phyloP scores from a whole-genome alignment of 2,113 vertebrate genomes.

The Rattus norvegicus region DNA sequence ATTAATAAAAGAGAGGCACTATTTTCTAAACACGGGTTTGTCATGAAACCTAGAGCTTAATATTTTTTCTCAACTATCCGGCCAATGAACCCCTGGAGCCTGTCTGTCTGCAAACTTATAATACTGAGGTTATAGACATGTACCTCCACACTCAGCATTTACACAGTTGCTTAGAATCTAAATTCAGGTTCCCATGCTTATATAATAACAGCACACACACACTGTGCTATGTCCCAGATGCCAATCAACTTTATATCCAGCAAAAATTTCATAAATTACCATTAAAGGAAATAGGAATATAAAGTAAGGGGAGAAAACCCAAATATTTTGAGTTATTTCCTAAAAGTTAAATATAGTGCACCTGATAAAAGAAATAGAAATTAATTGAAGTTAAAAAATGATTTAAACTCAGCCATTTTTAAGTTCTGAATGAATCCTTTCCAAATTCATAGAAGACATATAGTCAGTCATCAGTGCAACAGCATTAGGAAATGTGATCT shows the following conservation, averaged over 20 bases:
- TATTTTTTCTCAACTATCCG: not conserved
- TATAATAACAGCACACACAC: not conserved
- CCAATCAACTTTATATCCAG: not conserved
- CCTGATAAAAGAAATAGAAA: not conserved
- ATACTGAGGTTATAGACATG: not conserved
- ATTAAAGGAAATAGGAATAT: not conserved
- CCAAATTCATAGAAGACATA: not conserved
- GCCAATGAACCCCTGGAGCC: too few species aligned
- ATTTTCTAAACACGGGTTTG: too few species aligned
- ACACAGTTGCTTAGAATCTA: not conserved
- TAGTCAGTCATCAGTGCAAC: not conserved
- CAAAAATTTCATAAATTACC: not conserved
- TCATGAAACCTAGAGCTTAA: too few species aligned
- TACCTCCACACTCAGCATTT: not conserved
- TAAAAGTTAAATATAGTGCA: not conserved
- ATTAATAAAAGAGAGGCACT: not conserved
- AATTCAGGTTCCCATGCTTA: not conserved
- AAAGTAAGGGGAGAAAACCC: not conserved
- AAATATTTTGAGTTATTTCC: not conserved
- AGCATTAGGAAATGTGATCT: not conserved
- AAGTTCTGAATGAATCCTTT: not conserved
- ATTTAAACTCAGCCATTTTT: not conserved
- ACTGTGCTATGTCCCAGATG: not conserved
- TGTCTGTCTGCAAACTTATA: not conserved
- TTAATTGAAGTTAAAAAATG: not conserved